phyloP scores from a whole-genome alignment of 2,113 vertebrate genomes.

The Colistium nudipinnis region DNA sequence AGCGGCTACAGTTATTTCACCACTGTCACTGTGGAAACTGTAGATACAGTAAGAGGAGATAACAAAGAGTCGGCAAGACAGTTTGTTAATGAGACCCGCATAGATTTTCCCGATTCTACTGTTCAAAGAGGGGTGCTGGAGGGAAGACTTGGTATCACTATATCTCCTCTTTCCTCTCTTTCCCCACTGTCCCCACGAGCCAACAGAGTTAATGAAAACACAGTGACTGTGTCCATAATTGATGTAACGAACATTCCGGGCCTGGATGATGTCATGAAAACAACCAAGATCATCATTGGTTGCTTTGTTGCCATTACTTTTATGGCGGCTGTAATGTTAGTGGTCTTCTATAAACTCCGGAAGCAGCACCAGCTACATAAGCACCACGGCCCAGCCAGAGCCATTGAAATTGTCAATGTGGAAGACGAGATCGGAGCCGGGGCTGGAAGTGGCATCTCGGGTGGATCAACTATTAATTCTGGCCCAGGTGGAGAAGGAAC shows the following conservation, averaged over 20 bases:
- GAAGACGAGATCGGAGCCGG: slow-evolving; percentile 90
- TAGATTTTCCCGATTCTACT: slow-evolving; percentile 84
- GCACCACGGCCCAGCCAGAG: slow-evolving; percentile 90
- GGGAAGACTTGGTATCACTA: slow-evolving; percentile 72
- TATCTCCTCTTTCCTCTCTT: slow-evolving; percentile 78
- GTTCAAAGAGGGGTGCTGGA: slow-evolving; percentile 71
- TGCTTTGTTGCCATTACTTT: slow-evolving; percentile 97
- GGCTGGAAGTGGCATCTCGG: slow-evolving; percentile 80
- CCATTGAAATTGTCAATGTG: slow-evolving; percentile 94
- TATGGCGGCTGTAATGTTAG: slow-evolving; percentile 95
- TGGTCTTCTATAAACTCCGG: slow-evolving; percentile 94
- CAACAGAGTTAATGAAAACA: slow-evolving; percentile 82
- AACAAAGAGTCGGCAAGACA: slow-evolving; percentile 82
- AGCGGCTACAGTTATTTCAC: slow-evolving; percentile 93
- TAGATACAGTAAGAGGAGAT: slow-evolving; percentile 79
- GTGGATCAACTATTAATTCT: slow-evolving; percentile 79
- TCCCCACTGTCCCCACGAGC: slow-evolving; percentile 85
- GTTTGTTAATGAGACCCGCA: slow-evolving; percentile 83
- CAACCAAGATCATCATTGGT: slow-evolving; percentile 95
- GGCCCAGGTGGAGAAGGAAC: slow-evolving; percentile 73
- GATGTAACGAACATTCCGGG: slow-evolving; percentile 88
- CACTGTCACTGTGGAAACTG: slow-evolving; percentile 93
- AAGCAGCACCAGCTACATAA: slow-evolving; percentile 96
- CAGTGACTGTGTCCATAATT: slow-evolving; percentile 89
- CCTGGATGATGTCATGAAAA: slow-evolving; percentile 94